Evolutionary conservation across 2,888 invertebrate genomes (phyloP), one percentile per base, ranked within the genome.

Genomic region (Elmis aenea): DNA sequence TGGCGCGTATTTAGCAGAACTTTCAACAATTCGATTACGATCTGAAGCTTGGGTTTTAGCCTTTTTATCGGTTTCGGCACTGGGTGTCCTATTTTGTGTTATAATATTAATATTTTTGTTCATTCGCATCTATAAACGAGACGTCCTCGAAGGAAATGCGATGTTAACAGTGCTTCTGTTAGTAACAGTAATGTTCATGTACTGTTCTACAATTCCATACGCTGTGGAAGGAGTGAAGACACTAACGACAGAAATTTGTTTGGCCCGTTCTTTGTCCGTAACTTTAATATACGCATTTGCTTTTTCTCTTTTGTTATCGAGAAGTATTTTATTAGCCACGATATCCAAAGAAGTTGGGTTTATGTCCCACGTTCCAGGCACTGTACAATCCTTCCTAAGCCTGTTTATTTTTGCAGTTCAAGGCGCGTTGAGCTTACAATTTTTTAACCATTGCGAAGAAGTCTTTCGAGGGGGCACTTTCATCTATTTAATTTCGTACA

Each of bases 101-200:
- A 75, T 81, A 5, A 76, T 83, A 25, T 68, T 79, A 14, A 71
- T 76, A 28, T 85, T 84, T 54, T 73, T 85, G 27, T 65, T 79
- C 21, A 71, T 79, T 24, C 70, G 82, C 16, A 73, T 82, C 27
- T 78, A 79, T 44, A 71, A 75, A 48, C 75, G 75, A 25, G 76
- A 80, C 46, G 73, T 78, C 6, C 70, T 83, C 13, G 83, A 84
- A 56, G 83, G 83, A 3, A 81, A 82, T 58, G 83, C 83, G 1
- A 64, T 70, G 1, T 61, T 72, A 5, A 72, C 74, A 1, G 64
- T 76, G 9, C 45, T 73, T 3, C 50, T 76, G 3, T 48, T 75
- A 9, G 45, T 74, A 2, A 66, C 70, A 0, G 61, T 74, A 1
- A 60, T 74, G n/a, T 41, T 72, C 1, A 66, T 75, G 46, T 75